Base-by-base conservation (phyloP, 2,797 vertebrate species). In the Botia kubotai region DNA sequence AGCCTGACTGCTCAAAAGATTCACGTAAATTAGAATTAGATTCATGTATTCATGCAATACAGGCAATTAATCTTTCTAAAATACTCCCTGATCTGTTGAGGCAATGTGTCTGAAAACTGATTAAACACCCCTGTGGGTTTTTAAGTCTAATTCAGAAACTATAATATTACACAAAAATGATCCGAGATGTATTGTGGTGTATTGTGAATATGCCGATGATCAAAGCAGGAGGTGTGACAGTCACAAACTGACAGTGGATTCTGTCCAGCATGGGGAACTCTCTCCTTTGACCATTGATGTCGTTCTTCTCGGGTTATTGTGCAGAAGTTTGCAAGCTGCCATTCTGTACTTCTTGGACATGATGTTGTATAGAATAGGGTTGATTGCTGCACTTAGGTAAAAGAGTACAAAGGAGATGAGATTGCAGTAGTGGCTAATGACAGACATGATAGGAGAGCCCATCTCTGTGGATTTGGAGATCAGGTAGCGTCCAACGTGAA, bases 361-460 rank as follows among this genome's bases (percentile, higher is more conserved):
- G 90, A 97, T 96, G 91, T 99, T 99, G 89, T 99, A 99, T 55
- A 99, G 95, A 87, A 99, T 97, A 69, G 98, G 98, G 89, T 99
- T 99, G 91, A 99, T 97, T 88, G 98, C 97, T 0, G 98, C 98
- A 0, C 96, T 99, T 86, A 99, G 94, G 90, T 99, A 99, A 92
- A 99, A 99, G 84, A 99, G 96, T 17, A 99, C 96, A 11, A 98
- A 96, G 1, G 98, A 98, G 77, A 98, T 94, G 52, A 99, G 74
- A 90, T 94, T 98, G 93, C 97, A 99, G 91, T 99, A 98, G 80
- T 98, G 95, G 70, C 96, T 97, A 88, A 99, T 90, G 86, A 94
- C 87, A 0, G 94, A 95, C 53, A 98, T 95, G 90, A 97, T 91
- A 72, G 95, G 88, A 70, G 97, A 97, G 0, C 96, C 96, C 0